Conservation (phyloP, 2,113 vertebrate genomes). For the Epinephelus cyanopodus region DNA sequence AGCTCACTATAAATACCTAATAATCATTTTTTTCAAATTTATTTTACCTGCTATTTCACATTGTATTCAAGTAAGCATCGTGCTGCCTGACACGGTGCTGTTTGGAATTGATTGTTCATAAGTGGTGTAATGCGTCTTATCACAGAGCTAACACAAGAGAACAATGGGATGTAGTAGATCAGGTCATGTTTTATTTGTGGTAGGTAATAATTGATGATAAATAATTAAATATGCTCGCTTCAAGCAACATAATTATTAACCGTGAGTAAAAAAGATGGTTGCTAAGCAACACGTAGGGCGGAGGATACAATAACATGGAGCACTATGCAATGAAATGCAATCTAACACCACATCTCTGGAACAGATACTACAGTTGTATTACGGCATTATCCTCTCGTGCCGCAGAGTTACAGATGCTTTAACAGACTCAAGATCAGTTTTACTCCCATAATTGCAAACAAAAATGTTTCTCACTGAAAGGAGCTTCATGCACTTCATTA, state of each 20-base stretch:
- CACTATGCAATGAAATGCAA: not conserved
- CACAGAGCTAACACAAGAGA: not conserved
- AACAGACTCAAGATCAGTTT: not conserved
- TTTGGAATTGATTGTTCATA: not conserved
- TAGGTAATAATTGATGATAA: not conserved
- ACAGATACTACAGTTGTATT: not conserved
- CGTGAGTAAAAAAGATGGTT: slow-evolving; percentile 22
- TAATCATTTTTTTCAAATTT: not conserved
- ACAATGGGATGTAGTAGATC: not conserved
- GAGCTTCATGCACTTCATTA: not conserved
- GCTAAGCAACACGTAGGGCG: slow-evolving; percentile 36
- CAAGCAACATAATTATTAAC: not conserved
- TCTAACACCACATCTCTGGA: not conserved
- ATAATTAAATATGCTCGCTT: not conserved
- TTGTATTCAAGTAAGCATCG: not conserved
- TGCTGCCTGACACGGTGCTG: not conserved
- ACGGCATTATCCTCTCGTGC: too few species aligned
- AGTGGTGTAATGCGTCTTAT: not conserved
- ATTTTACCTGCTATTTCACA: not conserved
- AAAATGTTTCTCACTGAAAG: not conserved
- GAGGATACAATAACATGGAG: not conserved
- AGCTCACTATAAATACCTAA: not conserved
- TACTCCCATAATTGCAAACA: too few species aligned
- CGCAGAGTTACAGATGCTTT: not conserved
- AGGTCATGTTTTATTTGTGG: not conserved